These are phyloP conservation scores for Cercopithecus mona DNA, from an alignment of 2,113 vertebrate genomes.

Conservation along the genomic window DNA sequence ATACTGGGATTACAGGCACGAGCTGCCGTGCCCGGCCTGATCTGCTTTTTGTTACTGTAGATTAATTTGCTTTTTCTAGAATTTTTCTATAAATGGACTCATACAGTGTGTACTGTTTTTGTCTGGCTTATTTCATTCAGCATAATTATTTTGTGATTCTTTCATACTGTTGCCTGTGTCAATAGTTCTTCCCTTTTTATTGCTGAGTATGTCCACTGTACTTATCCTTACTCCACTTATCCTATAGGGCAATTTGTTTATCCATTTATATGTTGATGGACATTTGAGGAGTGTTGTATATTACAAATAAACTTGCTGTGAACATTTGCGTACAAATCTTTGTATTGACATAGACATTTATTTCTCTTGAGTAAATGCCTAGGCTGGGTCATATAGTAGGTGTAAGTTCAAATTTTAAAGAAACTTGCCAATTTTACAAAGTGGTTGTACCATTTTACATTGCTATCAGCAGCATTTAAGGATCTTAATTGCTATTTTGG, in stretches of 20 bases:
- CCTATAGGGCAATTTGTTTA: neutral
- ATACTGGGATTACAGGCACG: neutral
- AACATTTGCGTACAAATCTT: neutral
- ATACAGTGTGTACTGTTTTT: neutral
- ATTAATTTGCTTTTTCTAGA: slow-evolving; percentile 37
- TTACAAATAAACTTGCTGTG: neutral
- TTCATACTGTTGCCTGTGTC: neutral
- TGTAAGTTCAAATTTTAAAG: slow-evolving; percentile 7
- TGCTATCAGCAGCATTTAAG: neutral
- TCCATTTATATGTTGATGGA: neutral
- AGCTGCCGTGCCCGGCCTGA: neutral
- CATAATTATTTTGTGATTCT: slow-evolving; percentile 36
- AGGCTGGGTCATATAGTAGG: neutral
- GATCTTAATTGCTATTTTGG: neutral
- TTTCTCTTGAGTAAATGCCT: slow-evolving; percentile 27
- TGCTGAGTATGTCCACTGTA: neutral
- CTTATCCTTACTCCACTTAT: neutral
- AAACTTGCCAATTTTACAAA: slow-evolving; percentile 33
- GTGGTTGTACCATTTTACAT: slow-evolving; percentile 12
- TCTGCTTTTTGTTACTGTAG: slow-evolving; percentile 12
- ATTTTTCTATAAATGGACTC: slow-evolving; percentile 30
- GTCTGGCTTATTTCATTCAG: neutral
- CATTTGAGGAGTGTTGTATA: neutral
- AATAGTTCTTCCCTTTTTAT: neutral
- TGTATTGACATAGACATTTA: slow-evolving; percentile 12